Conservation (phyloP, 2,113 vertebrate genomes). For the Dasyprocta punctata region DNA sequence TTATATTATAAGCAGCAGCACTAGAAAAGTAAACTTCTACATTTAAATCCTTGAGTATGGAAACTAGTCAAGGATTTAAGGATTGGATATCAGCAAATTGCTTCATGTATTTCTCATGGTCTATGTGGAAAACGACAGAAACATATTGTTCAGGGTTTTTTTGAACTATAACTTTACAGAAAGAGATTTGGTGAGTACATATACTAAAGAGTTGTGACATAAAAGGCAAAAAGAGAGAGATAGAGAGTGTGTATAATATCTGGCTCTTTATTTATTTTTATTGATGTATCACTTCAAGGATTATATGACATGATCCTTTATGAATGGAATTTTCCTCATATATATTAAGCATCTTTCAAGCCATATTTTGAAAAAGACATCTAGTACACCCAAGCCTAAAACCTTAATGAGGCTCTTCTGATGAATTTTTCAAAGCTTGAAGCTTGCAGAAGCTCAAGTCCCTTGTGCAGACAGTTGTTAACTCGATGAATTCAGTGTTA, state of each 20-base stretch:
- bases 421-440: slow-evolving; percentile 38
- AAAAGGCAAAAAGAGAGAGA: slow-evolving; percentile 68
- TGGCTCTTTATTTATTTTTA: slow-evolving; percentile 50
- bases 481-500: neutral
- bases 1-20: neutral
- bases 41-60: neutral
- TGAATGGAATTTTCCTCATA: slow-evolving; percentile 17
- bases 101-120: slow-evolving; percentile 59
- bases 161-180: slow-evolving; percentile 75
- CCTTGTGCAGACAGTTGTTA: neutral
- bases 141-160: slow-evolving; percentile 60
- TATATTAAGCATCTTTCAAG: slow-evolving; percentile 17
- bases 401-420: neutral
- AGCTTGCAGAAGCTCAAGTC: neutral
- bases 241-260: neutral
- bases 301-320: neutral
- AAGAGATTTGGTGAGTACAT: slow-evolving; percentile 73
- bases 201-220: slow-evolving; percentile 52
- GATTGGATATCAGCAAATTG: neutral
- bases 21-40: neutral
- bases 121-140: slow-evolving; percentile 29
- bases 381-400: neutral
- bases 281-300: slow-evolving; percentile 31
- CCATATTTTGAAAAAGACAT: neutral
- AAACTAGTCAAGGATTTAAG: neutral